These are phyloP conservation scores for Riptortus pedestris DNA, from an alignment of 1,140 invertebrate genomes.

Conservation along the genomic window DNA sequence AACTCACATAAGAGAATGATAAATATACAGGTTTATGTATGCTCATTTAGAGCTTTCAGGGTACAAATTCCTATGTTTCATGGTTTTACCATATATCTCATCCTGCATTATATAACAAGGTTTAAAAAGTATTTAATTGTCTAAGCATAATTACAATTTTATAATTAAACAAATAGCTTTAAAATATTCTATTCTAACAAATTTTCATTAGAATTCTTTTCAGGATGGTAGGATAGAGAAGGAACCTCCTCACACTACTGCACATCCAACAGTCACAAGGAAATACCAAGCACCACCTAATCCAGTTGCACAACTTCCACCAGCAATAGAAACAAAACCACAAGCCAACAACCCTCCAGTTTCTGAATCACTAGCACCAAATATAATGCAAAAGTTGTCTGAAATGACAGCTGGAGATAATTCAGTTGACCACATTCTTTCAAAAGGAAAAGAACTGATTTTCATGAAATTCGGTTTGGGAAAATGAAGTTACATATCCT, in stretches of 20 bases:
- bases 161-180: too few species aligned
- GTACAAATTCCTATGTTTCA: too few species aligned
- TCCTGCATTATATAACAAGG: too few species aligned
- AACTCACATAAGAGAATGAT: too few species aligned
- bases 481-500: slow-evolving; percentile 45
- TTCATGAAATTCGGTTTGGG: slow-evolving; percentile 84
- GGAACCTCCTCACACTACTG: background rate
- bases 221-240: slow-evolving; percentile 25
- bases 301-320: slow-evolving; percentile 26
- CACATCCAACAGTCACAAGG: slow-evolving; percentile 5
- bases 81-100: too few species aligned
- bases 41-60: too few species aligned
- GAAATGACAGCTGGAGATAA: slow-evolving; percentile 65
- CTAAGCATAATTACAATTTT: too few species aligned
- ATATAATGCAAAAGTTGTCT: slow-evolving; percentile 69
- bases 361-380: slow-evolving; percentile 41
- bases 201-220: too few species aligned
- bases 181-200: too few species aligned
- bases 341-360: slow-evolving; percentile 3
- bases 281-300: slow-evolving; percentile 24
- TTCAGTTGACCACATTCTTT: slow-evolving; percentile 49
- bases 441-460: slow-evolving; percentile 80
- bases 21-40: too few species aligned
- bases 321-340: slow-evolving; percentile 14
- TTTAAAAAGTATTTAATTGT: too few species aligned